Evolutionary conservation across 2,888 invertebrate genomes (phyloP).

Genomic region (Cotesia congregata): DNA sequence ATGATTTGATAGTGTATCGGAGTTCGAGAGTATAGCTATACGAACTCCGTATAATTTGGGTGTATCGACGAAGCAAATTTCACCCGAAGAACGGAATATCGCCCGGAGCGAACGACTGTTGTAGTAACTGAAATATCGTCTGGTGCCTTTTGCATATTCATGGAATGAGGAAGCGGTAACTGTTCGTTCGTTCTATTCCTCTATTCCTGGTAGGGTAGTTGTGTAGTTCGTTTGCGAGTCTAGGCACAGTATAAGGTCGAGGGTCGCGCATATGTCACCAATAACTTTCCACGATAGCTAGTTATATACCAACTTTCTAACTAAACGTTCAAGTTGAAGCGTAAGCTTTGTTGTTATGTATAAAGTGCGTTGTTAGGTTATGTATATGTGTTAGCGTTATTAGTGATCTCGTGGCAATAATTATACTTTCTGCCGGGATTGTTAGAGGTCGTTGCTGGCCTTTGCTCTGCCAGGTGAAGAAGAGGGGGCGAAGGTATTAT

Average conservation of each 20-base stretch:
- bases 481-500: neutral
- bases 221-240: slow-evolving; percentile 6
- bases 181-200: neutral
- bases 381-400: slow-evolving; percentile 9
- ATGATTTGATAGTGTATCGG: too few species aligned
- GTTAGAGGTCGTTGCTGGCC: neutral
- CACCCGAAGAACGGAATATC: slow-evolving; percentile 39
- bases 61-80: slow-evolving; percentile 57
- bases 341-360: slow-evolving; percentile 32
- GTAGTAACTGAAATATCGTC: slow-evolving; percentile 57
- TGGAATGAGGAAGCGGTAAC: slow-evolving; percentile 41
- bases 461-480: neutral
- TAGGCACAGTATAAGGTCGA: slow-evolving; percentile 19
- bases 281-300: slow-evolving; percentile 54
- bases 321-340: neutral
- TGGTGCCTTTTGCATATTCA: slow-evolving; percentile 64
- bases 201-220: neutral
- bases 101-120: slow-evolving; percentile 47
- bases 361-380: slow-evolving; percentile 24
- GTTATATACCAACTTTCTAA: neutral
- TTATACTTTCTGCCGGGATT: neutral
- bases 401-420: slow-evolving; percentile 12
- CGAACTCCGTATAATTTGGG: slow-evolving; percentile 4
- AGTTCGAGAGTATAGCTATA: neutral
- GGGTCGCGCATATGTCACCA: slow-evolving; percentile 59